Base-by-base conservation (phyloP, 2,113 vertebrate genomes). In the Hassar affinis region DNA sequence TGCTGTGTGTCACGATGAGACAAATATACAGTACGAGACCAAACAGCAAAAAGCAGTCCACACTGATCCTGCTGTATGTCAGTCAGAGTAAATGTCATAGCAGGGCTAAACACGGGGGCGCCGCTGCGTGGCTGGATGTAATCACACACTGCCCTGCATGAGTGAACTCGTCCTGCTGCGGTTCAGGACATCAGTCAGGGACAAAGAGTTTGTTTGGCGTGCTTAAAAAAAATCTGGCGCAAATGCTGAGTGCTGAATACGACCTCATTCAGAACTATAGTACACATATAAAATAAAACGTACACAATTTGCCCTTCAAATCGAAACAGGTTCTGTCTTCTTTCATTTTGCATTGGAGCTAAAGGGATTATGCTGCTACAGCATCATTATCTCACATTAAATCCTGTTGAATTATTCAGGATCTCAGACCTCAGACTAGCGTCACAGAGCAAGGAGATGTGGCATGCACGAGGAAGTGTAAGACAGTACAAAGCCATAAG, bases 161-260 rank as follows among this genome's bases (percentile, higher is more conserved):
- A 83, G 59, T 80, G 83, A 66, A 83, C 49, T 56, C 35, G 17
- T 77, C 81, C 57, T 27, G 57, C 72, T 64, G 52, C 14, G 42
- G 66, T 79, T 72, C 77, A 80, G 66, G 42, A 38, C 75, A 47
- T 47, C 35, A 69, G 74, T 52, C 82, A 68, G 18, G 51, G 25
- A 56, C 54, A 56, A 38, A 33, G 35, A 59, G 27, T 64, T 62
- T 64, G 81, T 61, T 62, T 56, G 62, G 42, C 27, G 6, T 22
- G 38, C 27, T 57, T 25, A 49, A 27, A 52, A 20, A 68, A 35
- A n/a, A 83, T 59, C 80, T 17, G n/a, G 68, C 20, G 15, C 47
- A 54, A 56, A 74, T 2, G 15, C 51, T 66, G 17, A 35, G 33
- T 27, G 14, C 4, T 52, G 33, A 77, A 62, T 18, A 61, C 7